These are phyloP conservation scores for Bombylius major DNA, from an alignment of 2,888 invertebrate genomes.

Conservation along the genomic window DNA sequence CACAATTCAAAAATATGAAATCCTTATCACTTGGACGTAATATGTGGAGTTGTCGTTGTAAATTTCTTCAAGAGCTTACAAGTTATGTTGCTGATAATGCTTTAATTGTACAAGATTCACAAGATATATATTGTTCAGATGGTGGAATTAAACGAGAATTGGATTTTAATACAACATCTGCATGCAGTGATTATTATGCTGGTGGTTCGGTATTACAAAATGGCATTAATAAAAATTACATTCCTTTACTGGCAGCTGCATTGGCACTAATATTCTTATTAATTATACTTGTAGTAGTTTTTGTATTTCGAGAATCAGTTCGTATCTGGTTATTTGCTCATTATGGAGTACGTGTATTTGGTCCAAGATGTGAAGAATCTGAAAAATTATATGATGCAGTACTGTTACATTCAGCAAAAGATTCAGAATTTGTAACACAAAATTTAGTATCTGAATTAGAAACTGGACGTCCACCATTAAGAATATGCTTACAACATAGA, in stretches of 20 bases:
- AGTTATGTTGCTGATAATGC: conserved; percentile 73
- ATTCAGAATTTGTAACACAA: conserved; percentile 78
- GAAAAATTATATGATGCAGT: conserved; percentile 87
- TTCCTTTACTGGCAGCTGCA: conserved; percentile 71
- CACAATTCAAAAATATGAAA: conserved; percentile 34
- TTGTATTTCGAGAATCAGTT: conserved; percentile 73
- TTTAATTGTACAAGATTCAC: conserved; percentile 65
- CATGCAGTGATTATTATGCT: conserved; percentile 75
- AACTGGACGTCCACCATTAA: conserved; percentile 58
- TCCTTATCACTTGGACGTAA: conserved; percentile 56
- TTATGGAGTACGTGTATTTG: conserved; percentile 72
- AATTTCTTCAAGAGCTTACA: conserved; percentile 74
- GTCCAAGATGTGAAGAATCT: conserved; percentile 62
- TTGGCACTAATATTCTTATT: conserved; percentile 64
- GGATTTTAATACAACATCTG: conserved; percentile 68
- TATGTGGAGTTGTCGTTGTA: conserved; percentile 84
- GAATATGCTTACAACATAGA: conserved; percentile 79
- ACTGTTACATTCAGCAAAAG: conserved; percentile 83
- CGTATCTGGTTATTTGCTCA: conserved; percentile 78
- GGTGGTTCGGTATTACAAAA: conserved; percentile 65
- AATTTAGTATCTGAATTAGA: conserved; percentile 77
- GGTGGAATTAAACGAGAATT: conserved; percentile 57
- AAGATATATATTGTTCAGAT: conserved; percentile 71
- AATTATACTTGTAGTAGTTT: conserved; percentile 61
- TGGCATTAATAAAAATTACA: conserved; percentile 66